Base-by-base conservation (phyloP, 2,888 invertebrate species). In the Idaea aversata region DNA sequence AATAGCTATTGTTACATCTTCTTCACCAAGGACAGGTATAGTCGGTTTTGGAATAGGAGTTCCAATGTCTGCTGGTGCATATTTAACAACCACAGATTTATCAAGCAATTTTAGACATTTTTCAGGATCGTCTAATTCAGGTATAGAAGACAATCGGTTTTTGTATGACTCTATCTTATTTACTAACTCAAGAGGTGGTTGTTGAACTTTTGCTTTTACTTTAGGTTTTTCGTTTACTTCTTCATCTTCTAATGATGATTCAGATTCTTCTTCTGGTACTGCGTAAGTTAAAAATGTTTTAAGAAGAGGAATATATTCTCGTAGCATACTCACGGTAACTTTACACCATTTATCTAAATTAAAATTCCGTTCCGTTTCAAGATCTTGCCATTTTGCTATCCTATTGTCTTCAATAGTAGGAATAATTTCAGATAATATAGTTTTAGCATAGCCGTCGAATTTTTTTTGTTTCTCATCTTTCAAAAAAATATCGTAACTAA, bases 1-100 rank as follows among this genome's bases (percentile, higher is more conserved):
- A 73, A 94, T 83, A 64, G 88, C 88, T 67, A 85, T 75, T 34
- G 82, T 84, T 0, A 93, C 94, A 76, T 93, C 93, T 65, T 87
- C 76, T 74, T 91, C 90, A 4, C 93, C 93, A 63, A 93, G 74
- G 34, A 86, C 76, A 63, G 94, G 94, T 61, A 80, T 72, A 47
- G 58, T 36, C 34, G 93, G 92, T 71, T 81, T 84, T 58, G 66
- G 68, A 61, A 68, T 75, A 62, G 72, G 65, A 13, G 69, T 83
- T 67, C 62, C 76, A 61, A 94, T 76, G 62, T 85, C 66, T 35
- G 69, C 57, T n/a, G 94, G 93, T 34, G 92, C 90, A 79, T 86
- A 91, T 69, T 86, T 71, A 65, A 77, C 67, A 63, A 90, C 67
- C 34, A 81, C 74, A 64, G 79, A 73, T 61, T 79, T 72, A 34